Conservation (phyloP, 2,797 vertebrate species). For the Eremophila alpestris region DNA sequence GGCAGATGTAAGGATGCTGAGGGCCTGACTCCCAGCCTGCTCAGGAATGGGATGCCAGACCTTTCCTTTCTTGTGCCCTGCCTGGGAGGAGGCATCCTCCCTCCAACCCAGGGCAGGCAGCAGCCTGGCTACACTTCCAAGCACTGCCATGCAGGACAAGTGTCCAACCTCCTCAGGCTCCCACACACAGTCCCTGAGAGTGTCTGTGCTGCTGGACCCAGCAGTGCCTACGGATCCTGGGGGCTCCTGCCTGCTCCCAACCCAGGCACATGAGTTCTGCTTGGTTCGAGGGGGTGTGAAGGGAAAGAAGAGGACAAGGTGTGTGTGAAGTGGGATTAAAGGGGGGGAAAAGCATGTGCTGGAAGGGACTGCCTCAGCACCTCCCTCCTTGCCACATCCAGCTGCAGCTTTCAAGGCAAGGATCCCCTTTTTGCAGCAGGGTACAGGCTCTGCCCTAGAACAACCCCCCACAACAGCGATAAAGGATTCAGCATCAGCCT, state of each 20-base stretch:
- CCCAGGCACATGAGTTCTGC: rapidly evolving
- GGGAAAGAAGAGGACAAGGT: rapidly evolving
- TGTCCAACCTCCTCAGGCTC: neutral
- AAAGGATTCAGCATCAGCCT: neutral
- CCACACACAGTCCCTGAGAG: rapidly evolving
- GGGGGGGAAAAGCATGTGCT: rapidly evolving
- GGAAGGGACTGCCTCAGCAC: neutral
- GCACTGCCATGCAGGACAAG: neutral
- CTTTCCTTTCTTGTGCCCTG: neutral
- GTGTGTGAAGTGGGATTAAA: neutral
- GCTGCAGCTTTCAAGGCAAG: neutral
- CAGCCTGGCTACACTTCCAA: neutral
- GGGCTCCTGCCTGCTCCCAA: rapidly evolving
- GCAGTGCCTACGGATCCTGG: rapidly evolving
- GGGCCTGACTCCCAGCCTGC: neutral
- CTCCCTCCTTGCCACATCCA: neutral
- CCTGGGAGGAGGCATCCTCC: neutral
- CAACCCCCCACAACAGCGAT: rapidly evolving
- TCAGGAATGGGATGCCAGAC: neutral
- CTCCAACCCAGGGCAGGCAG: neutral
- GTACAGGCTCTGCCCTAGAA: neutral
- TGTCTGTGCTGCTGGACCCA: neutral
- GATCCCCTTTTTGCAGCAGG: neutral
- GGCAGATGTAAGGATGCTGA: neutral
- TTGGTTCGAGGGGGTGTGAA: neutral